Conservation (phyloP, 92 coral and sea anemone genomes). For the Phenganax subtilis region DNA sequence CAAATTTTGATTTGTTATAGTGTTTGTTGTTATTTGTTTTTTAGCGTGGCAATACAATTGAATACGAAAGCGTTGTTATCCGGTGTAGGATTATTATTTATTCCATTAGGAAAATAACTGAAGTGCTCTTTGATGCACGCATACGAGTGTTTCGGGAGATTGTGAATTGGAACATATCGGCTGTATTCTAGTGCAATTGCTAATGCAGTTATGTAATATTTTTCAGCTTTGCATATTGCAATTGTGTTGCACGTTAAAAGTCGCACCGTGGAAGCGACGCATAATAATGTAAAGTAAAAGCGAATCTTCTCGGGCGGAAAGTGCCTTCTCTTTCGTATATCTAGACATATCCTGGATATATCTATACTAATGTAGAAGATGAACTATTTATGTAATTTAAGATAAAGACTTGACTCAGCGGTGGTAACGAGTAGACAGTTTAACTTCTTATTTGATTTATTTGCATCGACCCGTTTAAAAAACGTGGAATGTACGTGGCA, state of each 20-base stretch:
- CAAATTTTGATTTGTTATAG: neutral
- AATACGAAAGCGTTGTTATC: neutral
- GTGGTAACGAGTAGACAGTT: neutral
- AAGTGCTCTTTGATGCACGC: neutral
- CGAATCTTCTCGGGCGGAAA: neutral
- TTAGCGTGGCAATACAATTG: neutral
- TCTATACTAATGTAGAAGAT: neutral
- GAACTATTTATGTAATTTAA: slow-evolving; percentile 4
- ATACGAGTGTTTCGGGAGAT: neutral
- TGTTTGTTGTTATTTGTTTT: neutral
- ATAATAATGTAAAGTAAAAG: neutral
- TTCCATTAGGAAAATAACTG: neutral
- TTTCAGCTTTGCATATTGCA: too few relatives aligned
- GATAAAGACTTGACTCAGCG: neutral
- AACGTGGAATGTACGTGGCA: neutral
- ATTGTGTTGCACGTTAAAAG: too few relatives aligned
- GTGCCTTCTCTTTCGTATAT: neutral
- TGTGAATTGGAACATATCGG: too few relatives aligned
- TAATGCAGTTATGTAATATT: too few relatives aligned
- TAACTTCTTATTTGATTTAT: neutral
- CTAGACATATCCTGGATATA: neutral
- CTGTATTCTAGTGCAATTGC: too few relatives aligned
- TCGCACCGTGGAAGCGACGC: too few relatives aligned
- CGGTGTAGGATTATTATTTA: neutral
- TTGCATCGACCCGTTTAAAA: neutral